Base-by-base conservation (phyloP, 2,113 vertebrate genomes). In the Gila orcuttii region DNA sequence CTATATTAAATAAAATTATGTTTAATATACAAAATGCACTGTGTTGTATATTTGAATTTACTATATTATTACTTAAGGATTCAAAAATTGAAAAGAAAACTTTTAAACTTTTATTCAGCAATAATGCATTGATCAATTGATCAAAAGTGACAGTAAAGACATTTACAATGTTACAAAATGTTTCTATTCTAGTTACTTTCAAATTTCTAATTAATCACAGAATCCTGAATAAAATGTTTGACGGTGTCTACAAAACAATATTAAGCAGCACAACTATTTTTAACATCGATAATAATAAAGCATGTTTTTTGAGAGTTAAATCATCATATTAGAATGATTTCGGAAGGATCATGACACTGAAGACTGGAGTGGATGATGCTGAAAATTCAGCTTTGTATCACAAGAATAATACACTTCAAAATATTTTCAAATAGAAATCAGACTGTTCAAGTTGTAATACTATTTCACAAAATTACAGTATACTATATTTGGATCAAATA, bases 1-100 rank as follows among this genome's bases (percentile, higher is more conserved):
- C 93, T 92, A 93, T 88, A 88, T 62, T 81, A 88, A 86, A 88
- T 79, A 90, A 89, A 80, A 4, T 12, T 77, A 80, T 55, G 79
- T 55, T 84, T 86, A 85, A 81, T 81, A n/a, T 55, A 69, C 64
- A 69, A 19, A 81, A 71, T 73, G 82, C 52, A 59, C 23, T 80
- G 33, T 55, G 57, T 84, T 59, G 1, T 4, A 39, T 76, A 39
- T 76, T 76, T 60, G 10, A 6, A 33, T 79, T 55, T 19, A 55
- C 19, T 12, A 73, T 25, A 50, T 8, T 0, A 11, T 62, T 62
- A 12, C 17, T 23, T 71, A 11, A 10, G 17, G 21, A 42, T 42
- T 73, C 21, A 42, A 42, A 71, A 42, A 42, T 19, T 36, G 6
- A 1, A 33, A 33, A 21, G 28, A n/a, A n/a, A n/a, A n/a, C n/a